These are phyloP conservation scores for Zenarchopterus dispar DNA, from an alignment of 2,797 vertebrate genomes.

Conservation along the genomic window DNA sequence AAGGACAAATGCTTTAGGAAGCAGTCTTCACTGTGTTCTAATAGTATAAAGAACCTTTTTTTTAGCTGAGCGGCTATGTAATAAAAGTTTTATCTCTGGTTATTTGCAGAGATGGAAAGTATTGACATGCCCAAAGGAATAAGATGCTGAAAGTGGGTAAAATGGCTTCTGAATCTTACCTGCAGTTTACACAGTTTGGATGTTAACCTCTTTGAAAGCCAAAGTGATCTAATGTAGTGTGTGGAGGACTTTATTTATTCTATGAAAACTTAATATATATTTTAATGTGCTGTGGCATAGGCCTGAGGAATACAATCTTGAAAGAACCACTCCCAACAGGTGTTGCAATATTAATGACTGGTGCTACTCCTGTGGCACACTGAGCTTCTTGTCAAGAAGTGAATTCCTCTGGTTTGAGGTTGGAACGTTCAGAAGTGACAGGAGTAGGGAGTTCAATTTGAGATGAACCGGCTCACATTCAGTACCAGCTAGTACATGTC, in stretches of 20 bases:
- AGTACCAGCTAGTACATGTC: constrained; percentile 47
- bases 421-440: constrained; percentile 51
- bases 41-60: constrained; percentile 77
- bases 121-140: constrained; percentile 72
- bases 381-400: constrained; percentile 72
- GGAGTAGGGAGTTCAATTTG: constrained; percentile 49
- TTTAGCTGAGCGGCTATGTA: constrained; percentile 67
- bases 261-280: constrained; percentile 75
- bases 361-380: constrained; percentile 52
- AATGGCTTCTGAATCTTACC: constrained; percentile 60
- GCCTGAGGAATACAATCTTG: constrained; percentile 72
- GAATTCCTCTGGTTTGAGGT: constrained; percentile 67
- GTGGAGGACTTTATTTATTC: constrained; percentile 71
- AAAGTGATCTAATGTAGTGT: constrained; percentile 65
- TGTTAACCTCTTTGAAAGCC: constrained; percentile 56
- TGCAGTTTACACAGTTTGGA: constrained; percentile 51
- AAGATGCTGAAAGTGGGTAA: constrained; percentile 60
- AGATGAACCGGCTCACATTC: constrained; percentile 57
- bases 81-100: constrained; percentile 80
- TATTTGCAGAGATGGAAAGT: constrained; percentile 81
- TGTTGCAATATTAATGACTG: constrained; percentile 82
- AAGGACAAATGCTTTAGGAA: constrained; percentile 15
- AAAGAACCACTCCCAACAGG: constrained; percentile 69
- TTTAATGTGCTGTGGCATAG: constrained; percentile 58
- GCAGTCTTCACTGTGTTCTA: constrained; percentile 29